Evolutionary conservation across 2,888 invertebrate species (phyloP).

Genomic region (Melipona bicolor): DNA sequence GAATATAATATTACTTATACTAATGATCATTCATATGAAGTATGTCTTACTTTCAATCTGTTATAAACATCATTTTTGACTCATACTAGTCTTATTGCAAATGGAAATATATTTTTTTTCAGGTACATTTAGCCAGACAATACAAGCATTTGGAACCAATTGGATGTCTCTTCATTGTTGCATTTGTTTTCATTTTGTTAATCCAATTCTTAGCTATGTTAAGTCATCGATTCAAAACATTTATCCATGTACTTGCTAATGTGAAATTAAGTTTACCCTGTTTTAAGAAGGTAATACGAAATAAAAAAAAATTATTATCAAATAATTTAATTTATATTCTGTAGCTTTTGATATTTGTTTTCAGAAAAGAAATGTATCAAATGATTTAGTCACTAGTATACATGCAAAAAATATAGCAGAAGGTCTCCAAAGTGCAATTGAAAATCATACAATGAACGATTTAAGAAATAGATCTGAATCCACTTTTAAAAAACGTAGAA

Average conservation of each 20-base stretch:
- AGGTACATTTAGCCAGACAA: conserved; percentile 83
- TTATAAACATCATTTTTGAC: neutral
- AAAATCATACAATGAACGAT: conserved; percentile 78
- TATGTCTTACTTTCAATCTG: conserved; percentile 66
- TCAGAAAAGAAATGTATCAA: conserved; percentile 91
- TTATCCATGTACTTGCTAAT: conserved; percentile 91
- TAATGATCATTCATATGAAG: conserved; percentile 79
- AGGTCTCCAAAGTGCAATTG: conserved; percentile 92
- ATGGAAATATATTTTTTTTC: conserved; percentile 14
- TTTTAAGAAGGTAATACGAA: conserved; percentile 89
- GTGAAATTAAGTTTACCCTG: conserved; percentile 91
- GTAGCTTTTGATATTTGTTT: conserved; percentile 51
- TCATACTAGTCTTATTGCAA: neutral
- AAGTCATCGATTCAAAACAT: conserved; percentile 87
- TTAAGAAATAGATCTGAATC: neutral
- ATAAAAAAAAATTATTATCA: conserved; percentile 1
- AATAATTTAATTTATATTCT: conserved; percentile 10
- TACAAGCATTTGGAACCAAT: conserved; percentile 87
- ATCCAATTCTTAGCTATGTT: conserved; percentile 89
- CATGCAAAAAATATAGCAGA: conserved; percentile 96
- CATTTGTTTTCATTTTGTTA: conserved; percentile 86
- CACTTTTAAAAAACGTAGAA: conserved; percentile 92
- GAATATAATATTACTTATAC: conserved; percentile 84
- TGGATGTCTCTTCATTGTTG: conserved; percentile 87
- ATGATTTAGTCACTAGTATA: conserved; percentile 88